Conservation (phyloP, 2,888 invertebrate genomes). For the Synanthedon myopaeformis region DNA sequence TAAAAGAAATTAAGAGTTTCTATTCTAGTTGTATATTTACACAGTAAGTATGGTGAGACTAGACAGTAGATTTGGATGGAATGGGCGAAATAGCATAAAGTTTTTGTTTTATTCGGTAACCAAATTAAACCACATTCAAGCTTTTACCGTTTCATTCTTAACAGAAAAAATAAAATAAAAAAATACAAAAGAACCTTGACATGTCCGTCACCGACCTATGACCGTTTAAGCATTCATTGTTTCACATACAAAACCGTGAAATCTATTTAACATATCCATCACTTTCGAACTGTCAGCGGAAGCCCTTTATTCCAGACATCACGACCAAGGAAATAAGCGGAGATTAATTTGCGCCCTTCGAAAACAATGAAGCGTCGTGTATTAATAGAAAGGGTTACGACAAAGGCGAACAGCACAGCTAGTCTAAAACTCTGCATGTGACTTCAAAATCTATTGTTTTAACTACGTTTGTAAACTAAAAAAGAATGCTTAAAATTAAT, state of each 20-base stretch:
- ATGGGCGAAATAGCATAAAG: no score
- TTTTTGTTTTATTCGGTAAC: no score
- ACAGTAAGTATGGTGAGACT: no score
- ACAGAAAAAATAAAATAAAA: no score
- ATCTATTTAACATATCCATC: conserved; percentile 29
- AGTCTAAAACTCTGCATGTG: conserved; percentile 68
- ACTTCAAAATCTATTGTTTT: conserved; percentile 56
- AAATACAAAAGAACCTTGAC: no score
- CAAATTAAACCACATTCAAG: no score
- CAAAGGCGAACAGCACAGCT: conserved; percentile 44
- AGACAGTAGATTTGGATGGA: no score
- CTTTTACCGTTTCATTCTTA: no score
- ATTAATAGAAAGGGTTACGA: conserved; percentile 44
- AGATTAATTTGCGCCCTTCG: conserved; percentile 62
- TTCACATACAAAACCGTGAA: conserved; percentile 18
- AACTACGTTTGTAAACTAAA: conserved; percentile 39
- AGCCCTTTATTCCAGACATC: conserved; percentile 45
- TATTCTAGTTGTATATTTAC: no score
- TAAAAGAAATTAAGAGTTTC: no score
- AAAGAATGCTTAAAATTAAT: conserved; percentile 53
- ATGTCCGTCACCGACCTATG: no score
- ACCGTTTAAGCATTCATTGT: not conserved
- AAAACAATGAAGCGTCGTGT: conserved; percentile 48
- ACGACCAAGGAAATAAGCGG: conserved; percentile 63
- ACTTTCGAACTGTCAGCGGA: conserved; percentile 38